Conservation (phyloP, 2,113 vertebrate genomes). For the Caranx ignobilis region DNA sequence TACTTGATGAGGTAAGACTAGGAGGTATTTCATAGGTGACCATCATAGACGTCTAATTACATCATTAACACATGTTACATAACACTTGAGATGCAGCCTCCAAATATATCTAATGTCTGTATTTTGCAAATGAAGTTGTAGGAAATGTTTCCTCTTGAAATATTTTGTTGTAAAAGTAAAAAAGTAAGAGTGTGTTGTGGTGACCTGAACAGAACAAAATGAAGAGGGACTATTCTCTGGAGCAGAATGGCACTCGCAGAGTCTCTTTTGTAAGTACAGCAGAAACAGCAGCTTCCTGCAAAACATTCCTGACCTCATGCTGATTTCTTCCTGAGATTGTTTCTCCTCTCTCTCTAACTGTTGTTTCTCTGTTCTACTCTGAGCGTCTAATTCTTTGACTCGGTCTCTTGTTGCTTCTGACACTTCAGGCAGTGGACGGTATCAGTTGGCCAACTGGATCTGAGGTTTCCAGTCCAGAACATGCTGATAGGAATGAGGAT, state of each 20-base stretch:
- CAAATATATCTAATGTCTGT: not conserved
- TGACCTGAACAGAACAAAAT: conserved; percentile 47
- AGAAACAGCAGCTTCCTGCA: not conserved
- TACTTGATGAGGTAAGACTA: not conserved
- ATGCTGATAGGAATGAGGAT: conserved; percentile 48
- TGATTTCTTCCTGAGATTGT: not conserved
- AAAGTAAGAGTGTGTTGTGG: no score
- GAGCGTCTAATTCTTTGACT: not conserved
- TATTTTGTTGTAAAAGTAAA: not conserved
- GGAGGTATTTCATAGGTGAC: no score
- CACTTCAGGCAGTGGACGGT: conserved; percentile 28
- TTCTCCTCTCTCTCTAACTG: conserved; percentile 1
- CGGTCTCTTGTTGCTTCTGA: not conserved
- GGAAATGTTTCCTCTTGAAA: not conserved
- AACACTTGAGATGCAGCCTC: not conserved
- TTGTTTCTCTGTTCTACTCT: not conserved
- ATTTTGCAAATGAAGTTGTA: not conserved
- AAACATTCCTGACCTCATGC: not conserved
- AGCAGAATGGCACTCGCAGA: not conserved
- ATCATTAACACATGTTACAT: not conserved
- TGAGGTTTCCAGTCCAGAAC: conserved; percentile 30
- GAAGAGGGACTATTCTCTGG: conserved; percentile 33
- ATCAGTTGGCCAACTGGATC: conserved; percentile 20
- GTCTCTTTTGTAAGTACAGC: conserved; percentile 61
- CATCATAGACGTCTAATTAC: no score